Evolutionary conservation across 1,140 invertebrate species (phyloP), one percentile per base, ranked within the genome.

Genomic region (Zaprionus tsacasi): DNA sequence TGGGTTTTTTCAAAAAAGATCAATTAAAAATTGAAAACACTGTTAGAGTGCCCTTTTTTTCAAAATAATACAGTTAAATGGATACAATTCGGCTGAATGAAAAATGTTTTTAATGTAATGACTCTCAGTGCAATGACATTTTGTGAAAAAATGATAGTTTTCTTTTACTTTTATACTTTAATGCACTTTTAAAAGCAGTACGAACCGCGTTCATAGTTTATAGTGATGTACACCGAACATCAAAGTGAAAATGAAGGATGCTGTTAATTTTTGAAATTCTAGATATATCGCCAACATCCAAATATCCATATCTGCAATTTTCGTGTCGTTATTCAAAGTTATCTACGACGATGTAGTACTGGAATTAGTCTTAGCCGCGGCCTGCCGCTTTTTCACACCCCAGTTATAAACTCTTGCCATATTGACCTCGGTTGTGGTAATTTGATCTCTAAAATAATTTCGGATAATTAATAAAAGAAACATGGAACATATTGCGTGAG

Each of bases 391-490:
- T 91, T 98, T 99, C 0, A 99, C 97, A 93, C 98, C 96, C 98
- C 98, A 99, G 93, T 99, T 99, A 88, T 97, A 98, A 25, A 99
- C 97, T 90, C 98, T 93, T 40, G 98, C 98, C 97, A 99, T 99
- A 91, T 99, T 99, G 5, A 99, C 99, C 96, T 99, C 98, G 55
- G 98, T 98, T 10, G 98, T 99, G 7, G 99, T 99, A 91, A 98
- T 97, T 93, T 99, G 99, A 95, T 99, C 98, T 89, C 97, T 96
- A 94, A 7, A 60, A 1, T 11, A 35, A 56, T 35, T 27, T 36
- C 7, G 48, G 11, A 17, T 0, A 8, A 58, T 35, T 17, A 25
- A 17, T 8, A 0, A 8, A 17, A 36, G 13, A 12, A 27, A 36
- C 2, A 33, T 8, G n/a, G 4, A 30, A 30, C 1, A 27, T 36